Evolutionary conservation across 1,140 invertebrate genomes (phyloP).

Genomic region (Ceratina japonica): DNA sequence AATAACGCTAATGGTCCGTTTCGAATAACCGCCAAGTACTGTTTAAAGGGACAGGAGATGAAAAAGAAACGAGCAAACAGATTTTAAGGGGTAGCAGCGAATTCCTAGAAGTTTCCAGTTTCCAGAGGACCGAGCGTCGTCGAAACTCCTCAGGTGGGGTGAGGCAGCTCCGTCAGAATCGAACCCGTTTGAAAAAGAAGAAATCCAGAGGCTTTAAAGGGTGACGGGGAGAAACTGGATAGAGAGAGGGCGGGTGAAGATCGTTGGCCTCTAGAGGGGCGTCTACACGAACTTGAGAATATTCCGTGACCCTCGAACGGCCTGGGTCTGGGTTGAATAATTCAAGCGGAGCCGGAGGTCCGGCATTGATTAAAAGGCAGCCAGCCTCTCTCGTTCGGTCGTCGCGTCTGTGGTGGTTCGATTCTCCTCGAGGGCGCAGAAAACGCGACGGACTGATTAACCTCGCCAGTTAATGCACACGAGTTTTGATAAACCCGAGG

Average conservation of each 20-base stretch:
- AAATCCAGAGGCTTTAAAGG: conserved; percentile 11
- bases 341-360: conserved; percentile 44
- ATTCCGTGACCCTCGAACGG: conserved; percentile 42
- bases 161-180: neutral
- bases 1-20: conserved; percentile 21
- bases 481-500: too few species aligned
- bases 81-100: neutral
- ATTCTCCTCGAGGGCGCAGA: conserved; percentile 23
- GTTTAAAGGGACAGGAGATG: too few species aligned
- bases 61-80: neutral
- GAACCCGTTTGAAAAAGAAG: neutral
- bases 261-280: conserved; percentile 15
- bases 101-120: neutral
- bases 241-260: neutral
- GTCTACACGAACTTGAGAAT: conserved; percentile 36
- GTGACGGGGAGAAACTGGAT: too few species aligned
- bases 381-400: neutral
- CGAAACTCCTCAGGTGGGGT: neutral
- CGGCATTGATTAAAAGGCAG: conserved; percentile 51
- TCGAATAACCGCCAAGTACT: neutral
- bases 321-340: conserved; percentile 39
- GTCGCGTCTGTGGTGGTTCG: neutral
- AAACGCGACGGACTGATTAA: conserved; percentile 27
- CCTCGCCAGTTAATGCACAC: too few species aligned
- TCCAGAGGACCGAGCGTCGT: neutral